Evolutionary conservation across 2,113 vertebrate genomes (phyloP).

Genomic region (Spheniscus mendiculus): DNA sequence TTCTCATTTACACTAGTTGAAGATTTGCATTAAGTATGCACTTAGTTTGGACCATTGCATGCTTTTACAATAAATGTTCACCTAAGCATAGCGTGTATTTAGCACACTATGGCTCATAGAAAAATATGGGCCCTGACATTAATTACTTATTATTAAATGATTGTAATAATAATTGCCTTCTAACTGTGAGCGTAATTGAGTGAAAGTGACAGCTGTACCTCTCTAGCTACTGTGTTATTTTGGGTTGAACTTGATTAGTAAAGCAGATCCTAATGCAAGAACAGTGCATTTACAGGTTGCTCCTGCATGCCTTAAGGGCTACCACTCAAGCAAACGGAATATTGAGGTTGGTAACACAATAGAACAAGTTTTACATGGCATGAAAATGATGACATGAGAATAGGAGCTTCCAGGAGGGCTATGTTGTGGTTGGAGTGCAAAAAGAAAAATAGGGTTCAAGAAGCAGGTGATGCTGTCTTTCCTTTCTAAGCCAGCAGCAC

Average conservation of each 20-base stretch:
- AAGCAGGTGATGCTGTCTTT: neutral
- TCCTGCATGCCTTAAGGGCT: conserved; percentile 2
- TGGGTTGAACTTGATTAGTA: neutral
- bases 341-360: neutral
- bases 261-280: conserved; percentile 23
- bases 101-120: neutral
- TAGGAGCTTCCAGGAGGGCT: neutral
- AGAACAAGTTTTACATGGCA: conserved; percentile 16
- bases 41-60: neutral
- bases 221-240: neutral
- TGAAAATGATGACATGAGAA: neutral
- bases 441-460: neutral
- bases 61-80: neutral
- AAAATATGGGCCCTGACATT: neutral
- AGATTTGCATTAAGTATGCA: neutral
- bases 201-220: neutral
- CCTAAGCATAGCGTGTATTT: neutral
- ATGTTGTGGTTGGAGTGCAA: neutral
- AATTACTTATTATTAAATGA: neutral
- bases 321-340: conserved; percentile 5
- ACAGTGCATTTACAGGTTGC: neutral
- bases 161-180: neutral
- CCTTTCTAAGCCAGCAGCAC: neutral
- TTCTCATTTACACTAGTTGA: neutral
- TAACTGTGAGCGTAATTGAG: neutral